phyloP scores from a whole-genome alignment of 2,113 vertebrate genomes.

The Erythrolamprus reginae region DNA sequence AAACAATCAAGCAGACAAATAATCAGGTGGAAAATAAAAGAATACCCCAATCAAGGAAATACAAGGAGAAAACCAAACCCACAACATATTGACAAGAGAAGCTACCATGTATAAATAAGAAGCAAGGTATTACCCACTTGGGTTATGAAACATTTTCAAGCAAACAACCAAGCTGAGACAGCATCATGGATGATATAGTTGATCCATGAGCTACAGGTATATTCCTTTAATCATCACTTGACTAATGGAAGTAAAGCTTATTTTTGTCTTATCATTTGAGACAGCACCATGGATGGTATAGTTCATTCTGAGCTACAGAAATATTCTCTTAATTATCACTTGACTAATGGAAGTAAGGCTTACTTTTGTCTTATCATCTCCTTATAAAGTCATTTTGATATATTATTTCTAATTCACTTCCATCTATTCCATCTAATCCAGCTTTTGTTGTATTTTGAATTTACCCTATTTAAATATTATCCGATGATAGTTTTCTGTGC shows the following conservation, averaged over 20 bases:
- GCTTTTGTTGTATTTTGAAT: not conserved
- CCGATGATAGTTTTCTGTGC: not conserved
- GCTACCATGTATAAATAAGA: not conserved
- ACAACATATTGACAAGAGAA: not conserved
- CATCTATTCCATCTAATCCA: not conserved
- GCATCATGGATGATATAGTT: no score
- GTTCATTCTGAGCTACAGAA: no score
- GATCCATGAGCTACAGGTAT: no score
- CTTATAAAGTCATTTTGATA: not conserved
- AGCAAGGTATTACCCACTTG: not conserved
- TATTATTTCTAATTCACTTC: not conserved
- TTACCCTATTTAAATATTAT: not conserved
- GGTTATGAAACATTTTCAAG: no score
- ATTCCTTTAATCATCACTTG: no score
- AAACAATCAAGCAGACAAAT: not conserved
- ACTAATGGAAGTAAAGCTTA: not conserved
- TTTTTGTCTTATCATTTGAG: no score
- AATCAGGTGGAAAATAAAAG: not conserved
- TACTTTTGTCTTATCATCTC: no score
- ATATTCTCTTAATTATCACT: no score
- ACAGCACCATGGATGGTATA: no score
- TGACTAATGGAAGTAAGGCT: not conserved
- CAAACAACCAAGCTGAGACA: no score
- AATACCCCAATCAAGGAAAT: not conserved
- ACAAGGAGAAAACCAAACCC: not conserved